Base-by-base conservation (phyloP, 2,888 invertebrate species). In the Agrotis exclamationis region DNA sequence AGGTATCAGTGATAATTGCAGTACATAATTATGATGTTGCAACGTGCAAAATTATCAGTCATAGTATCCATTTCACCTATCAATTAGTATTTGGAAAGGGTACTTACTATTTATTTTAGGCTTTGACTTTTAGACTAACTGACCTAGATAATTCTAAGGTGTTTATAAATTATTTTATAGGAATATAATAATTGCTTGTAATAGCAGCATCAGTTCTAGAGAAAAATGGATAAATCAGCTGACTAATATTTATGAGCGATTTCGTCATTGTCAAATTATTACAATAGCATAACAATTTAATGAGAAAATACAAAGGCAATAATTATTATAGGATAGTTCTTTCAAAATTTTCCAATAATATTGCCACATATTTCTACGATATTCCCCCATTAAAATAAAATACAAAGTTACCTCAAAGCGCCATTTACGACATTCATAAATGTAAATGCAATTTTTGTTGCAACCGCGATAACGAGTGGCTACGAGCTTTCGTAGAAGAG, bases 401-500 rank as follows among this genome's bases (percentile, higher is more conserved):
- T 65, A 78, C 65, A 79, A 66, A 77, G 78, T 78, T 72, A 74
- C 63, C 33, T 50, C 48, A 68, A 76, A 71, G 44, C 18, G 24
- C 33, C 14, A 59, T 59, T 69, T 69, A 64, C 58, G 39, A 54
- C 64, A 48, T 65, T 11, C 67, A 59, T 77, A 72, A 82, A 82
- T 79, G 62, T 63, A 63, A 80, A 68, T 76, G 51, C 57, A 70
- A 67, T 78, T 82, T 79, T 79, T 59, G 78, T 66, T 77, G 79
- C 79, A 78, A 56, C 64, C 44, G 44, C 64, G 48, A 39, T 56
- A 69, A 65, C 62, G 64, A 53, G 72, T 62, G 44, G 79, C 78
- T 79, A 77, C 79, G 79, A 68, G 54, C 9, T 56, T 56, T 56
- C 56, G 56, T 56, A n/a, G n/a, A 56, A 56, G 33, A 33, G 56